These are phyloP conservation scores for Xiphophorus couchianus DNA, from an alignment of 2,113 vertebrate species.

Conservation along the genomic window DNA sequence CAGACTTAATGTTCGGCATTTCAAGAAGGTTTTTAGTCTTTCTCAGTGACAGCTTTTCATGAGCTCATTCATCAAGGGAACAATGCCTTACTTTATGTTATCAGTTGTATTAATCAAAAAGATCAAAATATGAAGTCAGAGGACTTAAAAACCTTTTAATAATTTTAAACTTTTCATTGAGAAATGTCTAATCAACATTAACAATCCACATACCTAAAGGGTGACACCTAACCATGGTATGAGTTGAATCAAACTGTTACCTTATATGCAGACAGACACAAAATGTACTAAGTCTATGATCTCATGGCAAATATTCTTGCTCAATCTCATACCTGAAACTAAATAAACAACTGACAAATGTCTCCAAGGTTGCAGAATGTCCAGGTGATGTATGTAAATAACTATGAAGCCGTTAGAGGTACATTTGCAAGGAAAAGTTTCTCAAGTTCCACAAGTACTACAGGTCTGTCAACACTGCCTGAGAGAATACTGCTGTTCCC, in stretches of 20 bases:
- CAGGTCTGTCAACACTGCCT: conserved; percentile 58
- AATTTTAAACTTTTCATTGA: not conserved
- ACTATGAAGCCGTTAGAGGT: not conserved
- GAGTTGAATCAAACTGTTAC: conserved; percentile 18
- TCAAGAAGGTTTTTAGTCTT: not conserved
- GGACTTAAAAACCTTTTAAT: not conserved
- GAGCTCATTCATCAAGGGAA: conserved; percentile 44
- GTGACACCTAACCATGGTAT: not conserved
- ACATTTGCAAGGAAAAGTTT: conserved; percentile 12
- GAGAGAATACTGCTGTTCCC: not conserved
- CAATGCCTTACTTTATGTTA: not conserved
- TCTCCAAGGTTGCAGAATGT: not conserved
- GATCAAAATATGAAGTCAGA: not conserved
- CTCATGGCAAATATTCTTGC: not conserved
- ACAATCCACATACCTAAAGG: not conserved
- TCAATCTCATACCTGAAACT: conserved; percentile 17
- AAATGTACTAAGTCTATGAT: not conserved
- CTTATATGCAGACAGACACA: conserved; percentile 20
- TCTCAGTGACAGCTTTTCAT: not conserved
- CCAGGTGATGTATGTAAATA: not conserved
- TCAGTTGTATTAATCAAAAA: conserved; percentile 43
- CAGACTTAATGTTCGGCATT: not conserved
- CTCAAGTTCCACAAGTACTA: conserved; percentile 32
- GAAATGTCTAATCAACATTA: not conserved
- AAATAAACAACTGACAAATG: not conserved